Conservation (phyloP, 1,140 invertebrate species). For the Ceratosolen fusciceps region DNA sequence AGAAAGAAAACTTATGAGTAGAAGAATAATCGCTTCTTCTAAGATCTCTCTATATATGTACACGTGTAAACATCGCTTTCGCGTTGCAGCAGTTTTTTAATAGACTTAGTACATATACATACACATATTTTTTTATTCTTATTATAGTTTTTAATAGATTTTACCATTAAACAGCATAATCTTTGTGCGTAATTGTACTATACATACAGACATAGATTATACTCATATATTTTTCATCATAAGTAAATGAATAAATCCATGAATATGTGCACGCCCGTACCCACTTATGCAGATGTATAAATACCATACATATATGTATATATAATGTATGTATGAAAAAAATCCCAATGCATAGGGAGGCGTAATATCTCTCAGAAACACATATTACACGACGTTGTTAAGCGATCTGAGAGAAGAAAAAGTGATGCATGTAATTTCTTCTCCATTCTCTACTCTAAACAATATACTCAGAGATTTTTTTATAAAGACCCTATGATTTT, state of each 20-base stretch:
- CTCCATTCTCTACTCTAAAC: neutral
- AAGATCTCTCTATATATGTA: neutral
- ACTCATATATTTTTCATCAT: neutral
- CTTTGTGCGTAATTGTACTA: neutral
- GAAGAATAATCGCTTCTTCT: slow-evolving; percentile 10
- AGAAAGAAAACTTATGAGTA: slow-evolving; percentile 11
- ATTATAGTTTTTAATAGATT: neutral
- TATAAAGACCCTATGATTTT: too few relatives aligned
- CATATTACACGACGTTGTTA: neutral
- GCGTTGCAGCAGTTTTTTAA: slow-evolving; percentile 17
- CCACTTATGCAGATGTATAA: neutral
- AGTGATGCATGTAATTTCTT: slow-evolving; percentile 16
- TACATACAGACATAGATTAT: neutral
- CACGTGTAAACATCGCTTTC: neutral
- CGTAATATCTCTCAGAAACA: too few relatives aligned
- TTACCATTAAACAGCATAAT: neutral
- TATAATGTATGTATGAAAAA: too few relatives aligned
- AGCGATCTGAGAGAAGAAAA: neutral
- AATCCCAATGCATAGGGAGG: too few relatives aligned
- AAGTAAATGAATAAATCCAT: neutral
- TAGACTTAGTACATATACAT: neutral
- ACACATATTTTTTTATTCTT: slow-evolving; percentile 5
- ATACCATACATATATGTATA: too few relatives aligned
- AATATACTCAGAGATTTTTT: too few relatives aligned
- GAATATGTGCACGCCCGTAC: neutral